Conservation (phyloP, 1,140 invertebrate genomes). For the Euborellia annulipes region DNA sequence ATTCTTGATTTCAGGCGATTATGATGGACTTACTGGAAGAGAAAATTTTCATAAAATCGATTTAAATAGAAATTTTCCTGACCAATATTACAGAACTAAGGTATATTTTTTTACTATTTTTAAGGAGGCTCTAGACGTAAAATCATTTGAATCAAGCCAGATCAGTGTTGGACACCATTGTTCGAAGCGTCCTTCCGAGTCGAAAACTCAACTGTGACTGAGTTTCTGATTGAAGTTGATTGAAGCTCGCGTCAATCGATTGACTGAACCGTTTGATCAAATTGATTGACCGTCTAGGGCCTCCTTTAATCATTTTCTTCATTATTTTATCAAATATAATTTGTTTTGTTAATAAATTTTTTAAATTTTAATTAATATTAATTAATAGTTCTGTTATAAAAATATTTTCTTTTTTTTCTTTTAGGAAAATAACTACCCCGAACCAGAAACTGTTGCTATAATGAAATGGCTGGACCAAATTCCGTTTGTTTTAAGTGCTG, state of each 20-base stretch:
- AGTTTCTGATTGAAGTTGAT: no score
- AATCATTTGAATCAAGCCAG: conserved; percentile 2
- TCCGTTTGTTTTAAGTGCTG: conserved; percentile 92
- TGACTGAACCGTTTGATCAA: no score
- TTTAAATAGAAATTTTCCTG: conserved; percentile 94
- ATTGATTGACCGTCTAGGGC: no score
- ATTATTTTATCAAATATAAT: neutral
- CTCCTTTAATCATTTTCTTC: conserved; percentile 1
- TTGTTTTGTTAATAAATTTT: conserved; percentile 7
- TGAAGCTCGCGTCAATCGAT: no score
- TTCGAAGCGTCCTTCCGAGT: no score
- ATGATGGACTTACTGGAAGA: conserved; percentile 48
- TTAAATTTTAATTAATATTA: no score
- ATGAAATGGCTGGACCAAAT: conserved; percentile 77
- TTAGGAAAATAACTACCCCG: conserved; percentile 41
- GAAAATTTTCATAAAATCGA: conserved; percentile 71
- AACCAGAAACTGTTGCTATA: conserved; percentile 79
- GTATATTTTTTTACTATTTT: conserved; percentile 24
- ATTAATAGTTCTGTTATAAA: neutral
- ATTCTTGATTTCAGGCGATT: conserved; percentile 46
- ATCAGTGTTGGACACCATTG: no score
- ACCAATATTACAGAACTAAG: conserved; percentile 56
- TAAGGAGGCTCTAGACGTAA: neutral
- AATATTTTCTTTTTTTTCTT: conserved; percentile 15
- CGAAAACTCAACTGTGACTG: no score